A percentile compares a stretch with the other conserved stretches of the same genome.
phyloP scores from a whole-genome alignment of 2,113 vertebrate genomes.

The Salvelinus fontinalis region DNA sequence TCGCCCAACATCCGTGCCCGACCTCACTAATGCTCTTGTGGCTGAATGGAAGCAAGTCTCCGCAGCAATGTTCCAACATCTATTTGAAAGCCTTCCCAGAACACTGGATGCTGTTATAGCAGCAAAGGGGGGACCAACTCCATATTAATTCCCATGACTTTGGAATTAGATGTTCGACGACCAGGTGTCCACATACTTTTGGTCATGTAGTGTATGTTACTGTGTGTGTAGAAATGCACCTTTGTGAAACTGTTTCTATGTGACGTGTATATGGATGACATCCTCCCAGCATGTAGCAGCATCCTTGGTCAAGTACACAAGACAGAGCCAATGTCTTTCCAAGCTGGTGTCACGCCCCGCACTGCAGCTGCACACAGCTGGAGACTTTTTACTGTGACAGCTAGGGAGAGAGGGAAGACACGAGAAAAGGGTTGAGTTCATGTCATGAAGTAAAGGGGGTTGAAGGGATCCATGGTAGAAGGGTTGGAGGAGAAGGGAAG shows the following conservation, averaged over 20 bases:
- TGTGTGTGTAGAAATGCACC: neutral
- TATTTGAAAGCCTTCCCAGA: too few species aligned
- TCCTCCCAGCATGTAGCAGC: constrained; percentile 27
- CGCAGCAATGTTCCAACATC: too few species aligned
- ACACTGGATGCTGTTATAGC: too few species aligned
- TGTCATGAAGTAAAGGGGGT: constrained; percentile 19
- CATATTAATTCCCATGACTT: too few species aligned
- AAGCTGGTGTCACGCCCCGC: constrained; percentile 60
- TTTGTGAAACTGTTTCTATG: constrained; percentile 10
- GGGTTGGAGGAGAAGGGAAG: constrained; percentile 1
- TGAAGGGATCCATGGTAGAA: constrained; percentile 1
- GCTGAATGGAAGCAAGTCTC: too few species aligned
- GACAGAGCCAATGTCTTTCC: constrained; percentile 54
- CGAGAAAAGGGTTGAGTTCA: constrained; percentile 11
- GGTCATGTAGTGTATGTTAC: too few species aligned
- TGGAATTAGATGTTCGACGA: too few species aligned
- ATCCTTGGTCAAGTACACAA: constrained; percentile 35
- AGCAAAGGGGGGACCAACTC: too few species aligned
- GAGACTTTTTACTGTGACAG: constrained; percentile 57
- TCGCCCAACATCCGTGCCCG: too few species aligned
- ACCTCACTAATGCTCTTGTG: too few species aligned
- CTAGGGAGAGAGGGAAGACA: constrained; percentile 10
- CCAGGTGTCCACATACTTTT: too few species aligned
- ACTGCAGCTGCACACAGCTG: constrained; percentile 77
- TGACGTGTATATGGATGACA: constrained; percentile 45